Evolutionary conservation across 2,797 vertebrate species (phyloP).

Genomic region (Scolopax rusticola): DNA sequence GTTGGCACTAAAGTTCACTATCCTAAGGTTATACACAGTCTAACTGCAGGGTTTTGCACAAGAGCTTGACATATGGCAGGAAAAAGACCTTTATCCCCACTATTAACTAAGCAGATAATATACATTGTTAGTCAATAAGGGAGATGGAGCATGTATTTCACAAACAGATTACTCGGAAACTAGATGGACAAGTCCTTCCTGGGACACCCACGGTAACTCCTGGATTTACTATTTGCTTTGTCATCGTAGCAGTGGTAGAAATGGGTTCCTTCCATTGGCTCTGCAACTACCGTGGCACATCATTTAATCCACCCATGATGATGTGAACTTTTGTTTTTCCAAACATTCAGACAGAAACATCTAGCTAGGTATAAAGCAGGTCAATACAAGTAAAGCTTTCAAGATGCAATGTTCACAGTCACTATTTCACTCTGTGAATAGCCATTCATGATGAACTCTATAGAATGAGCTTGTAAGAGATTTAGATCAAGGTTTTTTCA

Average conservation of each 20-base stretch:
- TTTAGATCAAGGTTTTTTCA: background rate
- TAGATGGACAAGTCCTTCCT: slow-evolving; percentile 8
- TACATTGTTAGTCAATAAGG: slow-evolving; percentile 5
- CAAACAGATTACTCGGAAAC: slow-evolving; percentile 29
- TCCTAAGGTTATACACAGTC: slow-evolving; percentile 26
- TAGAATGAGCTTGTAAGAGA: background rate
- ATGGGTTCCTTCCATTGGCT: background rate
- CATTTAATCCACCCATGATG: background rate
- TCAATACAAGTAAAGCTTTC: background rate
- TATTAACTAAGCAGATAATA: slow-evolving; percentile 41
- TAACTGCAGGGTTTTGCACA: slow-evolving; percentile 38
- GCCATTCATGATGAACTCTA: background rate
- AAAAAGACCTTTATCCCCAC: slow-evolving; percentile 53
- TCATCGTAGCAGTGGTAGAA: slow-evolving; percentile 19
- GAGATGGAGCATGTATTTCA: background rate
- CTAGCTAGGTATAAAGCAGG: background rate
- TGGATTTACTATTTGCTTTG: slow-evolving; percentile 7
- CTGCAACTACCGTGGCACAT: background rate
- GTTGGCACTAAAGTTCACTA: background rate
- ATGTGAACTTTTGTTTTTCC: background rate
- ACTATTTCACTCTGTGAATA: background rate
- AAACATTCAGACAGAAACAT: background rate
- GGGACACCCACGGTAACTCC: background rate
- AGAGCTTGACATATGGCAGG: background rate
- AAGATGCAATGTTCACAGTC: background rate